These are phyloP conservation scores for Takifugu flavidus DNA, from an alignment of 2,113 vertebrate species.

Conservation along the genomic window DNA sequence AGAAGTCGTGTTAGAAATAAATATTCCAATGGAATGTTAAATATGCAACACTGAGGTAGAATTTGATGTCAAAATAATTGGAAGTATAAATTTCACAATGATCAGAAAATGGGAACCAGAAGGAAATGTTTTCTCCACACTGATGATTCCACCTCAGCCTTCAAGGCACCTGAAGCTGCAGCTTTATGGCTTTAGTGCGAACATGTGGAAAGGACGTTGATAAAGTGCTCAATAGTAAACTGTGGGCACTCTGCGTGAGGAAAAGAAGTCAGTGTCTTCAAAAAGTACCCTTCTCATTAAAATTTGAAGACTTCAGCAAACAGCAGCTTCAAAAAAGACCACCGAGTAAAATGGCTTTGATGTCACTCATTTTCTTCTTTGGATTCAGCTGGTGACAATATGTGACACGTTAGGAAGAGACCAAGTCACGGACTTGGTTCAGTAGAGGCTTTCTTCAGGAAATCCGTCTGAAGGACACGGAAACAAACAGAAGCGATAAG, in stretches of 20 bases:
- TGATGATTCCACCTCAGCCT: background rate
- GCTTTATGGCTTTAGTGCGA: constrained; percentile 1
- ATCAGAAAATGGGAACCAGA: background rate
- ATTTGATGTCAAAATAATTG: constrained; percentile 17
- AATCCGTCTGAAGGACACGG: constrained; percentile 54
- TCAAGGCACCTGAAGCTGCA: constrained; percentile 39
- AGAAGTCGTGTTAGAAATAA: constrained; percentile 26
- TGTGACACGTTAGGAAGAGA: constrained; percentile 67
- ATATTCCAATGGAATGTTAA: constrained; percentile 18
- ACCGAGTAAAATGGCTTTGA: constrained; percentile 11
- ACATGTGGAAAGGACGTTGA: constrained; percentile 21
- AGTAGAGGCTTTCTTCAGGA: constrained; percentile 64
- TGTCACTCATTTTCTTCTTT: constrained; percentile 27
- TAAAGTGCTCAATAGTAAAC: constrained; percentile 67
- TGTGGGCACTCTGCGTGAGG: constrained; percentile 26
- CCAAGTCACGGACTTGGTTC: constrained; percentile 72
- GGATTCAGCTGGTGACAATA: constrained; percentile 68
- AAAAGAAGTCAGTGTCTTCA: constrained; percentile 27
- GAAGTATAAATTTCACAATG: background rate
- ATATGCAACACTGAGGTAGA: constrained; percentile 48
- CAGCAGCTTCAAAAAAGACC: constrained; percentile 19
- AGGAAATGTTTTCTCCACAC: constrained; percentile 1
- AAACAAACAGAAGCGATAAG: background rate
- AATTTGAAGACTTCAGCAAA: constrained; percentile 23
- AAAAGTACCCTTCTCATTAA: constrained; percentile 42